Base-by-base conservation (phyloP, 1,140 invertebrate genomes). In the Fopius arisanus region DNA sequence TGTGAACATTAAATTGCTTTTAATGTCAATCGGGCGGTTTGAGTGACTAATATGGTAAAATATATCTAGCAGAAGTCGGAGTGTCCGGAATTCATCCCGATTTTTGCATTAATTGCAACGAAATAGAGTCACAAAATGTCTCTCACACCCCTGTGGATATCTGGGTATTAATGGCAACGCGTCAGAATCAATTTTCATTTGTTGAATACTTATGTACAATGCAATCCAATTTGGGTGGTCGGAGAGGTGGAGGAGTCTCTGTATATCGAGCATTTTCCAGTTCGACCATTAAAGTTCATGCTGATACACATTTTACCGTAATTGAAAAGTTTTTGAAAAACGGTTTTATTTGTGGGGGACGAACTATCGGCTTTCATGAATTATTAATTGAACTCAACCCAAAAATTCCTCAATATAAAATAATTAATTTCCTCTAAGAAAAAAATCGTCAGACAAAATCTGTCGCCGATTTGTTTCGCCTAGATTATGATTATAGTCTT, bases 161-260 rank as follows among this genome's bases (percentile, higher is more conserved):
- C 37, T 59, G 43, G 78, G 82, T 86, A 87, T 86, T 86, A 86
- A 87, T 86, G 83, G 85, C 79, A 81, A 78, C 82, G 81, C 82
- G 83, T 87, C 86, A 85, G 82, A 86, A 85, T 86, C 84, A 85
- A 86, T 87, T 87, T 86, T 87, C 85, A 86, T 86, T 87, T 84
- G 80, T 77, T 80, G 80, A 85, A 86, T 86, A 87, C 84, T 86
- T 86, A 86, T 86, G 84, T 86, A 86, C 82, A 81, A 80, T 84
- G 81, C 85, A 84, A 87, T 86, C 81, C 85, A 86, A 87, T 87
- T 87, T 87, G n/a, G 51, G 26, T 63, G 40, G 66, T 48, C 23
- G 14, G 54, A 14, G 19, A 59, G 23, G 54, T 23, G 23, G 54
- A 23, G 23, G 23, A 26, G 54, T 59, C 19, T 21, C 54, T 26